Percentiles rank a stretch among this genome's conserved stretches.
Conservation (phyloP, 2,888 invertebrate genomes). For the Abrostola tripartita region DNA sequence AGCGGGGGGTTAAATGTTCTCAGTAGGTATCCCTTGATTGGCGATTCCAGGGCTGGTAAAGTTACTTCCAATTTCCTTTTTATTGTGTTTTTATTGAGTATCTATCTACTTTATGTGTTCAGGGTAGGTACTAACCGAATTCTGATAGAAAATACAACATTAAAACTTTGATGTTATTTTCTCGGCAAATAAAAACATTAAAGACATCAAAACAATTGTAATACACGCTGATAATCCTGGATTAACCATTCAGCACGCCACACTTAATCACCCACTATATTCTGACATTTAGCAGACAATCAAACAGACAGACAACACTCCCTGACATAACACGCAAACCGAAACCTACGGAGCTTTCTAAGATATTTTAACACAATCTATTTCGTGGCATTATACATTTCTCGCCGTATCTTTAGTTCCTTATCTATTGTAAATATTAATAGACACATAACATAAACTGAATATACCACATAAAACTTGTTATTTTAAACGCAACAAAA, state of each 20-base stretch:
- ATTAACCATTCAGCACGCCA: neutral
- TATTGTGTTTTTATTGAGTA: conserved; percentile 59
- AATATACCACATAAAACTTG: conserved; percentile 54
- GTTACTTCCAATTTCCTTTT: conserved; percentile 55
- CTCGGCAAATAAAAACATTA: conserved; percentile 17
- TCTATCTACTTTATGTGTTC: conserved; percentile 55
- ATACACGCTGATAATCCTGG: neutral
- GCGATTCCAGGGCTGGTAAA: conserved; percentile 57
- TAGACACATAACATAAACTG: conserved; percentile 57
- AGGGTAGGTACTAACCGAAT: conserved; percentile 49
- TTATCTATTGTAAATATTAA: conserved; percentile 57
- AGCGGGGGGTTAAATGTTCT: conserved; percentile 65
- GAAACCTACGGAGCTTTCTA: conserved; percentile 4
- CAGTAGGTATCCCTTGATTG: conserved; percentile 62
- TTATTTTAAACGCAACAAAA: conserved; percentile 61
- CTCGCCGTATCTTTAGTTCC: conserved; percentile 26
- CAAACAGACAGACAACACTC: conserved; percentile 11
- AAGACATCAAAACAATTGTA: neutral
- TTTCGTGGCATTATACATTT: conserved; percentile 19
- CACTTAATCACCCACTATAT: neutral
- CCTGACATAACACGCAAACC: conserved; percentile 14
- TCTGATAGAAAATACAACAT: conserved; percentile 37
- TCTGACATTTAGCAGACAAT: conserved; percentile 8
- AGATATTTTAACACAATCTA: conserved; percentile 35
- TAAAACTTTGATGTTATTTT: conserved; percentile 31